A percentile compares a stretch with the other conserved stretches of the same genome.
These are phyloP conservation scores for Umimayanthus chanpuru DNA, from an alignment of 92 coral and sea anemone species.

Conservation along the genomic window DNA sequence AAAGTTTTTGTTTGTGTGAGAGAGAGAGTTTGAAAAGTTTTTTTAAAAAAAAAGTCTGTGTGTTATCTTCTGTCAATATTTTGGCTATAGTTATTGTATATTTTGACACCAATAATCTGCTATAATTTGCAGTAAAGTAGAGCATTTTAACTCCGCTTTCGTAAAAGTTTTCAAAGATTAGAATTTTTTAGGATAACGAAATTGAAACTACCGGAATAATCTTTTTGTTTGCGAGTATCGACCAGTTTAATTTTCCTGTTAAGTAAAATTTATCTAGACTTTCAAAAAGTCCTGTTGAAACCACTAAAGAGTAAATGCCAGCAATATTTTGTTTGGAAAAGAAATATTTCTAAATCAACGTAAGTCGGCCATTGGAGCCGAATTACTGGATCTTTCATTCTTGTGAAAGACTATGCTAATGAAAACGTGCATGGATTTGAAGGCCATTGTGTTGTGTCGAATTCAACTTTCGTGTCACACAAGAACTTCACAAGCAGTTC, in stretches of 20 bases:
- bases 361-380: not conserved
- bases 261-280: not conserved
- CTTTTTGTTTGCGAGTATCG: slow-evolving; percentile 26
- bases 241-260: slow-evolving; percentile 45
- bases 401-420: slow-evolving; percentile 61
- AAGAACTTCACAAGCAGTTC: not conserved
- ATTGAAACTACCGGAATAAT: slow-evolving; percentile 4
- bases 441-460: slow-evolving; percentile 12
- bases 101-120: not conserved
- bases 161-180: not conserved
- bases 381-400: not conserved
- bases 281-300: not conserved
- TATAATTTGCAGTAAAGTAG: not conserved
- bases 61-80: not conserved
- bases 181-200: not conserved
- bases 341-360: not conserved
- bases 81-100: not conserved
- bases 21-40: slow-evolving; percentile 4
- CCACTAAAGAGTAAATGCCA: not conserved
- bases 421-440: slow-evolving; percentile 62
- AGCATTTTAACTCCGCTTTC: not conserved
- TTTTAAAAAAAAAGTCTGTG: slow-evolving; percentile 10
- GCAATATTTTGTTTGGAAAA: slow-evolving; percentile 18
- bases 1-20: not conserved
- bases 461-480: slow-evolving; percentile 30